phyloP scores from a whole-genome alignment of 2,888 invertebrate genomes.

The Ischnus inquisitorius region DNA sequence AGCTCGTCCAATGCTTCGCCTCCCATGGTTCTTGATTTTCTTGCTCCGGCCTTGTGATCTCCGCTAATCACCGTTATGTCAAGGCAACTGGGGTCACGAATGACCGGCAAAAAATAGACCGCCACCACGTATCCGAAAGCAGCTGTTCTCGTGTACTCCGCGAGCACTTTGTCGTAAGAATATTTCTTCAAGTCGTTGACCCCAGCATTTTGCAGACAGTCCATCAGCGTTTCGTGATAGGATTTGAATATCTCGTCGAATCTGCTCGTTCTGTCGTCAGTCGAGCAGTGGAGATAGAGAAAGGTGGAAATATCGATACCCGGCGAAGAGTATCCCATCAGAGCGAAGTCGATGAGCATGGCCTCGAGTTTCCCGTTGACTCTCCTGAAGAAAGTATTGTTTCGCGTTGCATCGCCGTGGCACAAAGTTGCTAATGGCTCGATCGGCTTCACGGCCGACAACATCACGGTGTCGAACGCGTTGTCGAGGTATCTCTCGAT shows the following conservation, averaged over 20 bases:
- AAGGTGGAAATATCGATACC: conserved; percentile 79
- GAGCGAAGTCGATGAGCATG: conserved; percentile 78
- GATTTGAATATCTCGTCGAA: conserved; percentile 72
- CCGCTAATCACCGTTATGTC: neutral
- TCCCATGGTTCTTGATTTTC: conserved; percentile 43
- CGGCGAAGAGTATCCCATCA: conserved; percentile 77
- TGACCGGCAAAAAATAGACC: conserved; percentile 71
- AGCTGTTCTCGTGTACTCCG: conserved; percentile 75
- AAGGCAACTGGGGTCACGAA: conserved; percentile 31
- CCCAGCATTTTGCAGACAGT: conserved; percentile 69
- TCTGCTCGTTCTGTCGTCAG: conserved; percentile 46
- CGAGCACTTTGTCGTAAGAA: conserved; percentile 74
- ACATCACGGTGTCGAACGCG: conserved; percentile 66
- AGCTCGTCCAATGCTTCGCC: conserved; percentile 74
- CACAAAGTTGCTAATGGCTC: conserved; percentile 80
- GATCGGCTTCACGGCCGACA: conserved; percentile 63
- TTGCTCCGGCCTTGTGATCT: neutral
- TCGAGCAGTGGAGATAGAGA: conserved; percentile 71
- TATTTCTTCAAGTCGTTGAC: conserved; percentile 73
- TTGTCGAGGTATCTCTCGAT: conserved; percentile 70
- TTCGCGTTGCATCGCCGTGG: conserved; percentile 81
- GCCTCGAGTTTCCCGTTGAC: conserved; percentile 56
- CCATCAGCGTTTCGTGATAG: conserved; percentile 76
- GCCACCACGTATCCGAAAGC: conserved; percentile 77
- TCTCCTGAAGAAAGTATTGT: conserved; percentile 77